Evolutionary conservation across 2,113 vertebrate genomes (phyloP).

Genomic region (Gallinago media): DNA sequence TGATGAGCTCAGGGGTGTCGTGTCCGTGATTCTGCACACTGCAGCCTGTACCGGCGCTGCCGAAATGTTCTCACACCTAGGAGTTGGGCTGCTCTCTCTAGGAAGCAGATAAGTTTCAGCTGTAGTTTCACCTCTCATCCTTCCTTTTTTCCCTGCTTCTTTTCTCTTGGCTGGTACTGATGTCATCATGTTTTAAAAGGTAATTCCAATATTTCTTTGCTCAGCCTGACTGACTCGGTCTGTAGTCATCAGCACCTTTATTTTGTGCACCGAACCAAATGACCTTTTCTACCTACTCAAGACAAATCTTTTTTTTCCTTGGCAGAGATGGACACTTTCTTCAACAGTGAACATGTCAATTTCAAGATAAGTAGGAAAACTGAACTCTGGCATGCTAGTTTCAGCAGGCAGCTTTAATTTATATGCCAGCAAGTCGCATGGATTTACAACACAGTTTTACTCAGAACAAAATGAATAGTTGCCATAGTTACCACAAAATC

Average conservation of each 20-base stretch:
- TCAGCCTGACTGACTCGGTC: not conserved
- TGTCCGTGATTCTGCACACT: not conserved
- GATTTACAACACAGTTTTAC: constrained; percentile 1
- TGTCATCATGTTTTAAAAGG: not conserved
- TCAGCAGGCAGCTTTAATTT: constrained; percentile 35
- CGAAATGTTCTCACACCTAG: not conserved
- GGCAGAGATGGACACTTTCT: not conserved
- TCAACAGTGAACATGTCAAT: constrained; percentile 4
- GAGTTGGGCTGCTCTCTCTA: not conserved
- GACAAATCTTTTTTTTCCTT: not conserved
- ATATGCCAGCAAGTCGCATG: not conserved
- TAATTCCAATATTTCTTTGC: constrained; percentile 33
- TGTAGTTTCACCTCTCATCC: not conserved
- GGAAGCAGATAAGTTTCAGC: not conserved
- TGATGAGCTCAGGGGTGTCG: not conserved
- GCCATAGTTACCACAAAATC: constrained; percentile 12
- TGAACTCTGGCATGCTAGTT: not conserved
- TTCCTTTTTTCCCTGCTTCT: not conserved
- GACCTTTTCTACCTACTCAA: constrained; percentile 25
- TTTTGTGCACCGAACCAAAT: constrained; percentile 21
- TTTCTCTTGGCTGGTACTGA: not conserved
- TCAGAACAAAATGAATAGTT: constrained; percentile 36
- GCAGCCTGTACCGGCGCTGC: fast-evolving
- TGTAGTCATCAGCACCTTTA: not conserved
- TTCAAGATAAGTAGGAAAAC: constrained; percentile 38